Evolutionary conservation across 2,888 invertebrate species (phyloP), one percentile per base, ranked within the genome.

Genomic region (Campoplex nolae): DNA sequence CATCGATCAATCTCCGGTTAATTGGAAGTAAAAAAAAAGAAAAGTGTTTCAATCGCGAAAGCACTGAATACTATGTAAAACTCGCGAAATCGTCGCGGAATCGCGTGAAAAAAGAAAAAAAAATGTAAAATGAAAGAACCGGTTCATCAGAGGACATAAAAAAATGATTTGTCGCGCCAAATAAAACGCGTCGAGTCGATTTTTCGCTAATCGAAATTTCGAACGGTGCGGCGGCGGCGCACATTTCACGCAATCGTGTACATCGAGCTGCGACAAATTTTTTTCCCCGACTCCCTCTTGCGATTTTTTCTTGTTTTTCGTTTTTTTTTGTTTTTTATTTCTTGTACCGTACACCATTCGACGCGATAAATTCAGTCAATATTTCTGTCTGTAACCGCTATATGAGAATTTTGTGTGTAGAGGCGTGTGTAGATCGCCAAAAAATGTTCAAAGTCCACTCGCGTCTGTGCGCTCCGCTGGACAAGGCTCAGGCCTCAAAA

Each of bases 291-390:
- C 4, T 16, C 3, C 51, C 18, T 18, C 4, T n/a, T 6, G n/a
- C 7, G n/a, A n/a, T 16, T 16, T 23, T 16, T 35, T 0, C 38
- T 51, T 23, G 32, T 76, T 65, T 56, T 62, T 62, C 6, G 6
- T 4, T 4, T 4, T 38, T 38, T 38, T 38, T 38, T 38, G 6
- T 38, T 48, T 16, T 71, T 73, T 51, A 54, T 7, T 42, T 42
- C 42, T 42, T 42, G 42, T 42, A 8, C 9, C 42, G 42, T 42
- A 42, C 42, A 42, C 6, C 9, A 9, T 83, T 83, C 73, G 42
- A 42, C 45, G 62, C 71, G 78, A 78, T 83, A 83, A 71, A 75
- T 83, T 78, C 56, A 28, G 67, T 45, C 65, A 56, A 48, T 54
- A 42, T 62, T 71, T 38, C 13, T 48, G 51, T 18, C 18, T 18